Evolutionary conservation across 1,140 invertebrate species (phyloP).

Genomic region (Lucilia cuprina): DNA sequence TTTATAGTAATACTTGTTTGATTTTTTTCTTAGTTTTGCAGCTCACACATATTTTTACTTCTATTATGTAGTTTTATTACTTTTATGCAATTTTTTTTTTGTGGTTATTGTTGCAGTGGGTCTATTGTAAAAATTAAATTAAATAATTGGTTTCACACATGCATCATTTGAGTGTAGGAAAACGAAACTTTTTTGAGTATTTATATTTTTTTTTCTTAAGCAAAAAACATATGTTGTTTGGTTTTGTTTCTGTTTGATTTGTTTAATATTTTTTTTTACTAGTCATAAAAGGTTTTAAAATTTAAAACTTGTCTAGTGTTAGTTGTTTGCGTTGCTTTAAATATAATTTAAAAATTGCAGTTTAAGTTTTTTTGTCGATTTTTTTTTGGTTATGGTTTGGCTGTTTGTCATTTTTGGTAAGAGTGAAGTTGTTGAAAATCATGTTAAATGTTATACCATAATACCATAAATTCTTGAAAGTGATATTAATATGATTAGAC

Average conservation of each 20-base stretch:
- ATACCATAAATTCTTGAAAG: slow-evolving; percentile 10
- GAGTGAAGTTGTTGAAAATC: slow-evolving; percentile 1
- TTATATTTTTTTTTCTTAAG: too few species aligned
- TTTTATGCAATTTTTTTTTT: slow-evolving; percentile 24
- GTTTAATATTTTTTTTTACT: background rate
- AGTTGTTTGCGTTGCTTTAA: background rate
- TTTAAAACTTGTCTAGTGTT: background rate
- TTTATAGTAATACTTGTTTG: background rate
- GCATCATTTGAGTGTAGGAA: background rate
- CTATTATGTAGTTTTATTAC: background rate
- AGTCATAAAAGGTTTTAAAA: slow-evolving; percentile 14
- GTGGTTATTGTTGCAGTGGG: too few species aligned
- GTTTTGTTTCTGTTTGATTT: background rate
- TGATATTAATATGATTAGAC: slow-evolving; percentile 8
- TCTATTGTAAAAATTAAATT: slow-evolving; percentile 27
- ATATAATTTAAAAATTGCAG: background rate
- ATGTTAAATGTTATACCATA: slow-evolving; percentile 18
- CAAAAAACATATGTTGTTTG: slow-evolving; percentile 24
- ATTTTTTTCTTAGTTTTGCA: background rate
- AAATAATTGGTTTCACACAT: slow-evolving; percentile 35
- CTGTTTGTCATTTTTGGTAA: background rate
- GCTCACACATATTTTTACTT: background rate
- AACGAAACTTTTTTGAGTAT: background rate
- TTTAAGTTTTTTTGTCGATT: background rate
- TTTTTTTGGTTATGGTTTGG: background rate